Percentiles rank a stretch among this genome's conserved stretches.
phyloP scores from a whole-genome alignment of 2,888 invertebrate species.

The Lissocephala sabroskyi region DNA sequence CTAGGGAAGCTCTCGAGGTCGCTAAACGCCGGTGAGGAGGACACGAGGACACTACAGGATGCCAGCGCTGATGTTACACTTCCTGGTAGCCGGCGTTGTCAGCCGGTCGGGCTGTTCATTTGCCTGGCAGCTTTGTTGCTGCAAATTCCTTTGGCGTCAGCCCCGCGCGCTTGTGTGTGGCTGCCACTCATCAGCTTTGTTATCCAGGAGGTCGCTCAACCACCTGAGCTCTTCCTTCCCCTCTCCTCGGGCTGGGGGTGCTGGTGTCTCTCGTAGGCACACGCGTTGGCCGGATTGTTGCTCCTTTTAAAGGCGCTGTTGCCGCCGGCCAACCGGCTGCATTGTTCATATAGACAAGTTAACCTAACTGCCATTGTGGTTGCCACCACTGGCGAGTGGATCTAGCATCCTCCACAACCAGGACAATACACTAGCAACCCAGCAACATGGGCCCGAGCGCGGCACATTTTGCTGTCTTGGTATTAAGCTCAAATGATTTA shows the following conservation, averaged over 20 bases:
- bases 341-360: constrained; percentile 37
- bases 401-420: constrained; percentile 19
- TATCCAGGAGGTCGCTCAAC: neutral
- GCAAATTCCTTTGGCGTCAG: no score
- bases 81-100: constrained; percentile 35
- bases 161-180: constrained; percentile 38
- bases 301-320: constrained; percentile 39
- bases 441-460: constrained; percentile 16
- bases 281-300: constrained; percentile 39
- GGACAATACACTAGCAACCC: constrained; percentile 18
- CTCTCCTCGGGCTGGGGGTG: no score
- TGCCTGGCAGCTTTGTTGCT: constrained; percentile 27
- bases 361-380: constrained; percentile 4
- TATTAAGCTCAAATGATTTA: constrained; percentile 61
- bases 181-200: constrained; percentile 1
- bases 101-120: constrained; percentile 49
- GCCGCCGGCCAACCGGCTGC: constrained; percentile 31
- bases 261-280: no score
- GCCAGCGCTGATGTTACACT: constrained; percentile 63
- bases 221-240: no score
- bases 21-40: constrained; percentile 57
- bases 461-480: constrained; percentile 8
- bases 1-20: neutral
- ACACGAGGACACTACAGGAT: constrained; percentile 61
- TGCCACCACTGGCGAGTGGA: constrained; percentile 13